Conservation (phyloP, 2,888 invertebrate genomes). For the Eupithecia insigniata region DNA sequence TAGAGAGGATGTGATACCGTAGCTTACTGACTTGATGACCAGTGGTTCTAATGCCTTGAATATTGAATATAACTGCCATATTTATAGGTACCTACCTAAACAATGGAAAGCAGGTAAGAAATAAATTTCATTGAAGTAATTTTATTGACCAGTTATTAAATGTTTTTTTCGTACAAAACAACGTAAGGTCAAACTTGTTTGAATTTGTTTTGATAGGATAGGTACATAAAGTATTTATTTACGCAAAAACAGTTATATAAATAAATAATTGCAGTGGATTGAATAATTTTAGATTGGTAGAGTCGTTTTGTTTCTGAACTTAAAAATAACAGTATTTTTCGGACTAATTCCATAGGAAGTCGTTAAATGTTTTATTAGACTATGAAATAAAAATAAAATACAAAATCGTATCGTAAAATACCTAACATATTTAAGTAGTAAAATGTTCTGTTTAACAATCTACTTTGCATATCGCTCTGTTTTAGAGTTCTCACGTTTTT, state of each 20-base stretch:
- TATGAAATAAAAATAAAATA: slow-evolving; percentile 48
- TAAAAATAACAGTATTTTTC: slow-evolving; percentile 19
- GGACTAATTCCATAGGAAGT: slow-evolving; percentile 35
- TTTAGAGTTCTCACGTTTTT: slow-evolving; percentile 54
- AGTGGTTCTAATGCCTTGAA: not conserved
- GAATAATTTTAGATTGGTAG: not conserved
- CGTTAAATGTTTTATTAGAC: slow-evolving; percentile 37
- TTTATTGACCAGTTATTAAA: not conserved
- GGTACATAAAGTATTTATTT: not conserved
- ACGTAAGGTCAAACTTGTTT: not conserved
- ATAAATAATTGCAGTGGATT: too few species aligned
- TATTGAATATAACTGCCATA: not conserved
- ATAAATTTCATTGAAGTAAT: not conserved
- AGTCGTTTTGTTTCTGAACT: not conserved
- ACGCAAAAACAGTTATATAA: not conserved
- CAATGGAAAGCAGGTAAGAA: not conserved
- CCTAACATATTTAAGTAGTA: slow-evolving; percentile 45
- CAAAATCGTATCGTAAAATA: slow-evolving; percentile 51
- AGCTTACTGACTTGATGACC: not conserved
- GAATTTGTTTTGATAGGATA: not conserved
- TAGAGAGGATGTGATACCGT: not conserved
- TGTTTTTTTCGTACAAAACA: not conserved
- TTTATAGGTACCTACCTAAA: not conserved
- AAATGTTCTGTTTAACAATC: slow-evolving; percentile 54
- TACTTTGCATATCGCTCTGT: slow-evolving; percentile 57